Conservation (phyloP, 2,113 vertebrate species). For the Gymnocephalus cernua region DNA sequence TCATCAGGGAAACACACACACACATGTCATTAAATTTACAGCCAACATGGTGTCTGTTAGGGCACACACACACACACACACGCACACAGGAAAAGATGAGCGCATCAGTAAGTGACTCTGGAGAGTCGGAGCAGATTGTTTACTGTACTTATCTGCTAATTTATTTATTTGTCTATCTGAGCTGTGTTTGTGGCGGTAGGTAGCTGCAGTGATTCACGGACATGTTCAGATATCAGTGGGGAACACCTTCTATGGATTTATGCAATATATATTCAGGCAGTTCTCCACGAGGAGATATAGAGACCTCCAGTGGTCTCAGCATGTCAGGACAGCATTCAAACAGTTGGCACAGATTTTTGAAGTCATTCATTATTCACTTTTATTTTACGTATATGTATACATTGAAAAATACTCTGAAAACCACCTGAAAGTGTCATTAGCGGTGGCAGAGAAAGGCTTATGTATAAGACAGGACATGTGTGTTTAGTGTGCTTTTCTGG, state of each 20-base stretch:
- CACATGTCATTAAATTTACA: conserved; percentile 55
- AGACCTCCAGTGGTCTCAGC: conserved; percentile 54
- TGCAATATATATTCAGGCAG: not conserved
- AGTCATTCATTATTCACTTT: not conserved
- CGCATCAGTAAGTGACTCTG: not conserved
- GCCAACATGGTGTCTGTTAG: not conserved
- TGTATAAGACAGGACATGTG: not conserved
- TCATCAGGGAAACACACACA: conserved; percentile 61
- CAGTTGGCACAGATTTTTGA: not conserved
- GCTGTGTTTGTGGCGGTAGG: not conserved
- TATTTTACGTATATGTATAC: not conserved
- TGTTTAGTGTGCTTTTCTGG: not conserved
- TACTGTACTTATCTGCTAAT: conserved; percentile 5
- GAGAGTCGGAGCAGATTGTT: conserved; percentile 24
- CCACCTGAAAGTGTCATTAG: no score
- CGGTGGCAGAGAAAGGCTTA: not conserved
- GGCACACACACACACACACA: not conserved
- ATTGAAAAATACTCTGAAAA: not conserved
- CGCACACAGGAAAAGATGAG: not conserved
- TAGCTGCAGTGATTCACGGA: not conserved
- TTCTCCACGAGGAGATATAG: not conserved
- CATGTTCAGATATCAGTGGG: not conserved
- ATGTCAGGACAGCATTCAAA: not conserved
- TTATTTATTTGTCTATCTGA: conserved; percentile 3
- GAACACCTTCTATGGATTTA: not conserved